These are phyloP conservation scores for Gopherus flavomarginatus DNA, from an alignment of 2,113 vertebrate species.

Conservation along the genomic window DNA sequence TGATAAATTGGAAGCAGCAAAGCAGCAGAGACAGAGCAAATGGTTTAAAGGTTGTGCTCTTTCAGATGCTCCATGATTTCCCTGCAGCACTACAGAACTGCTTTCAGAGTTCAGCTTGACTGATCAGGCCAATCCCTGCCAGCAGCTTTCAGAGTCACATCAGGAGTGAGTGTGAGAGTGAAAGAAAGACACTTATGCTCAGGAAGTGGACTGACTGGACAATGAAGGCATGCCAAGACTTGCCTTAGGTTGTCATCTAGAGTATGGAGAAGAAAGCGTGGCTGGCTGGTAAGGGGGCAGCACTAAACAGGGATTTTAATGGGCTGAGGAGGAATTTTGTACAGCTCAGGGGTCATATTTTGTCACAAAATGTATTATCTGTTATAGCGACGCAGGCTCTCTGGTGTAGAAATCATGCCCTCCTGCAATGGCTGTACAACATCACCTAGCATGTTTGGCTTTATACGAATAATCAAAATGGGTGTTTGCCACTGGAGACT, in stretches of 20 bases:
- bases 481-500: fast-evolving
- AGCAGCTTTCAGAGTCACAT: neutral
- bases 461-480: neutral
- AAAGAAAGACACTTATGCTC: neutral
- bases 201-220: neutral
- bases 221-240: neutral
- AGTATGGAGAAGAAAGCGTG: no score
- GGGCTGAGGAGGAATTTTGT: neutral
- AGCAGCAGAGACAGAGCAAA: conserved; percentile 10
- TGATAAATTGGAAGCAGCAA: neutral
- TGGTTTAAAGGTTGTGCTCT: conserved; percentile 24
- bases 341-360: fast-evolving
- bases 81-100: fast-evolving
- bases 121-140: fast-evolving
- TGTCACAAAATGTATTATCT: neutral
- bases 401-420: fast-evolving
- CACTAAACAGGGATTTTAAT: fast-evolving
- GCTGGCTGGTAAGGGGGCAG: neutral
- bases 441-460: fast-evolving
- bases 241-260: neutral
- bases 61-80: neutral
- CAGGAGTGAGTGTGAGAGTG: neutral
- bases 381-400: fast-evolving
- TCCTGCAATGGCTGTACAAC: neutral
- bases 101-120: fast-evolving